phyloP scores from a whole-genome alignment of 2,113 vertebrate genomes.

The Chaetodon auriga region DNA sequence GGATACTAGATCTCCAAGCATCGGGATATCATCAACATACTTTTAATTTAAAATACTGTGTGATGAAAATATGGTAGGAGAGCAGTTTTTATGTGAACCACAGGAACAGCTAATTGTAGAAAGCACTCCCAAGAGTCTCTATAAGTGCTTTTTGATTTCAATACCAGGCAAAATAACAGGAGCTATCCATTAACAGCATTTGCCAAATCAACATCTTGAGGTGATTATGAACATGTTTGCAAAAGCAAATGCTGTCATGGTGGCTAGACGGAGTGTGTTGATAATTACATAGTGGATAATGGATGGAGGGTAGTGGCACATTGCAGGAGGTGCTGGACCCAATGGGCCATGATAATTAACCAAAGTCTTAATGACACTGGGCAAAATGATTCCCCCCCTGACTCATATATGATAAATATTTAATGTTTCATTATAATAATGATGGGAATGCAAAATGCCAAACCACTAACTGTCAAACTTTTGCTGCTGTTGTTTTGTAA shows the following conservation, averaged over 20 bases:
- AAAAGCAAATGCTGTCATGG: slow-evolving; percentile 57
- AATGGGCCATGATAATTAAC: slow-evolving; percentile 84
- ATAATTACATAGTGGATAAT: slow-evolving; percentile 72
- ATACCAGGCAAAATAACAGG: slow-evolving; percentile 41
- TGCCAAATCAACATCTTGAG: slow-evolving; percentile 69
- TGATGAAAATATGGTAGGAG: background rate
- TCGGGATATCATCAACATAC: background rate
- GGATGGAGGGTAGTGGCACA: slow-evolving; percentile 64
- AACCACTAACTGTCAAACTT: slow-evolving; percentile 69
- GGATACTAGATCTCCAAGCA: background rate
- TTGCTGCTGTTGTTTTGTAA: slow-evolving; percentile 63
- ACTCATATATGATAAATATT: slow-evolving; percentile 80
- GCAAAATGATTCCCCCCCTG: slow-evolving; percentile 70
- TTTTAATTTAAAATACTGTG: slow-evolving; percentile 19
- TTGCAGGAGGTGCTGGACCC: slow-evolving; percentile 71
- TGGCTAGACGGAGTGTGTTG: slow-evolving; percentile 55
- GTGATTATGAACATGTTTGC: slow-evolving; percentile 75
- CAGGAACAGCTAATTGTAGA: slow-evolving; percentile 46
- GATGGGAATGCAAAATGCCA: slow-evolving; percentile 73
- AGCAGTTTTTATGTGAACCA: slow-evolving; percentile 9
- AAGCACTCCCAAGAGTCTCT: slow-evolving; percentile 35
- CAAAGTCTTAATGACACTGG: slow-evolving; percentile 80
- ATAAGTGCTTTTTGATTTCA: slow-evolving; percentile 60
- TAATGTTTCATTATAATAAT: slow-evolving; percentile 82
- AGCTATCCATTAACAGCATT: slow-evolving; percentile 56